A percentile compares a stretch with the other conserved stretches of the same genome.
These are phyloP conservation scores for Tricholaema leucomelas DNA, from an alignment of 2,113 vertebrate species.

Conservation along the genomic window DNA sequence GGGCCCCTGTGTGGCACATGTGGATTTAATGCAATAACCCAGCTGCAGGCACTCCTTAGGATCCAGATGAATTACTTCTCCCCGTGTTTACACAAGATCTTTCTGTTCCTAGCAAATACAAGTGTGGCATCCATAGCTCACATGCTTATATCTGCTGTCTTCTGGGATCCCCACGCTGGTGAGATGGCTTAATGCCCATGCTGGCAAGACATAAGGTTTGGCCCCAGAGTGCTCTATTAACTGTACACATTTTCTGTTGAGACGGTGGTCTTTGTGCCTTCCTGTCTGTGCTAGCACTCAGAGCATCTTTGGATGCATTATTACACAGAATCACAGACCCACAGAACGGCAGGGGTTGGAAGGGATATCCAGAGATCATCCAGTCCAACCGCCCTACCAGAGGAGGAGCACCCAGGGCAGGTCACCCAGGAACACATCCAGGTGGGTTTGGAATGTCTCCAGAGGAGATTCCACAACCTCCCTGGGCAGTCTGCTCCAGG, in stretches of 20 bases:
- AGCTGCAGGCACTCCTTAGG: not conserved
- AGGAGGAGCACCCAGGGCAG: too few relatives aligned
- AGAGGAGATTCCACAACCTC: too few relatives aligned
- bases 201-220: not conserved
- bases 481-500: too few relatives aligned
- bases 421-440: too few relatives aligned
- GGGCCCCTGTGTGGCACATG: not conserved
- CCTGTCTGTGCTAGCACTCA: not conserved
- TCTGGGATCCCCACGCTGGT: not conserved
- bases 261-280: not conserved
- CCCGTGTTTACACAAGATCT: not conserved
- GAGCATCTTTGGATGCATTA: not conserved
- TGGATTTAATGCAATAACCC: not conserved
- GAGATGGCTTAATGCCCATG: not conserved
- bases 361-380: too few relatives aligned
- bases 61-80: not conserved
- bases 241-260: not conserved
- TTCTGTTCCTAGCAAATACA: not conserved
- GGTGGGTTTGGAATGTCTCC: too few relatives aligned
- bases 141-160: not conserved
- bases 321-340: not conserved
- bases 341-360: too few relatives aligned
- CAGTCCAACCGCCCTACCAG: too few relatives aligned
- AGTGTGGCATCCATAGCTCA: not conserved
- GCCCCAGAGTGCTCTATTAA: not conserved